Conservation (phyloP, 2,797 vertebrate genomes). For the Anguilla obscura region DNA sequence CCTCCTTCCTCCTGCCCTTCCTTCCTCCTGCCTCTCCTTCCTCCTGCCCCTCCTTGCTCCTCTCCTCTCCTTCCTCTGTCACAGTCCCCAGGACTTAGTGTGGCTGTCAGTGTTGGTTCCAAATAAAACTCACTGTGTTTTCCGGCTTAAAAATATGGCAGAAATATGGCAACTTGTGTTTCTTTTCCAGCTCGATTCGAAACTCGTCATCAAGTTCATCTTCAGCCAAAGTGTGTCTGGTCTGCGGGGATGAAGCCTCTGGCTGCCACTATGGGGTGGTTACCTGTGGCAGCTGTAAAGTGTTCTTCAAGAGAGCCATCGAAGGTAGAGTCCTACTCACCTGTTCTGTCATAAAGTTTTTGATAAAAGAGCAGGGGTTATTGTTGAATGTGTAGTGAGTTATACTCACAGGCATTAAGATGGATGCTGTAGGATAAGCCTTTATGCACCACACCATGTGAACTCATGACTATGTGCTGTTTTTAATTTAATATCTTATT, state of each 20-base stretch:
- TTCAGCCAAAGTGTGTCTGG: slow-evolving; percentile 95
- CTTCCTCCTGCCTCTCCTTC: background rate
- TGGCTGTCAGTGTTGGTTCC: background rate
- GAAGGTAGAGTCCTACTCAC: slow-evolving; percentile 84
- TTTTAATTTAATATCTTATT: background rate
- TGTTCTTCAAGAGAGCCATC: slow-evolving; percentile 99
- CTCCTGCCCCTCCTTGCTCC: no score
- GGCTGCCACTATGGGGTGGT: slow-evolving; percentile 98
- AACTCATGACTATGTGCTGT: background rate
- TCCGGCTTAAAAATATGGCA: background rate
- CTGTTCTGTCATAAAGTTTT: background rate
- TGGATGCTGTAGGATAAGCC: background rate
- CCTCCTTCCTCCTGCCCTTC: background rate
- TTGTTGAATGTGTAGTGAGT: background rate
- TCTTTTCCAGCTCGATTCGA: slow-evolving; percentile 82
- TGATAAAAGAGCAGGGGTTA: background rate
- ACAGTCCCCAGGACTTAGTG: background rate
- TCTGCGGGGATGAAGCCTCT: slow-evolving; percentile 97
- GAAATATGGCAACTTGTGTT: background rate
- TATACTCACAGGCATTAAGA: background rate
- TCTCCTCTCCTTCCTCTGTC: background rate
- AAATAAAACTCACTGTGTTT: background rate
- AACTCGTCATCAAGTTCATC: slow-evolving; percentile 81
- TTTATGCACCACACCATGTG: background rate
- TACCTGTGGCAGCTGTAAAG: slow-evolving; percentile 98